Evolutionary conservation across 1,140 invertebrate species (phyloP), one percentile per base, ranked within the genome.

Genomic region (Caenorhabditis tropicalis): DNA sequence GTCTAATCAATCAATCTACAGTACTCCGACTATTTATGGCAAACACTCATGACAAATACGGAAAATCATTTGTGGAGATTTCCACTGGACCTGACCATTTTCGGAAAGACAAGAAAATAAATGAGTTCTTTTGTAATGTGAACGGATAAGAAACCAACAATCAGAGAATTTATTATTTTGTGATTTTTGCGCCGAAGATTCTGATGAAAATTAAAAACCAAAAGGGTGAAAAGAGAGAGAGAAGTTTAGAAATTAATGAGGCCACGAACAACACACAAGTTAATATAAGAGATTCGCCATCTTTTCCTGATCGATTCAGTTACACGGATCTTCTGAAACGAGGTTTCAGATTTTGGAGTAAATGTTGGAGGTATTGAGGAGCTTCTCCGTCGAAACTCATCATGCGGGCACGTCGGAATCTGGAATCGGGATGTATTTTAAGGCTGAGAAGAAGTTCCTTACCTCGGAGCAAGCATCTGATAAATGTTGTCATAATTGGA

Each of bases 91-190:
- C 19, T 16, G 10, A 46, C 10, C 1, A 12, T 46, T 46, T 46
- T 46, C 43, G 43, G 43, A 46, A 46, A 46, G n/a, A 46, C 43
- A 46, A 46, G 10, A 46, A 46, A 12, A 46, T 46, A n/a, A n/a
- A n/a, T n/a, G n/a, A n/a, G n/a, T n/a, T n/a, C n/a, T n/a, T n/a
- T n/a, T n/a, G n/a, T n/a, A n/a, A n/a, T n/a, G n/a, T n/a, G n/a
- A 51, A 12, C n/a, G 49, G 16, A 51, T 0, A 16, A n/a, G n/a
- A n/a, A 24, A 74, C 29, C 65, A 74, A 74, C 65, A 74, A 74
- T 74, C 65, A 74, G 65, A 74, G 65, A 43, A 74, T 74, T 74
- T 74, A 74, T 74, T 74, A n/a, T n/a, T 24, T 46, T 46, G 36
- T 74, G 29, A 24, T 74, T 74, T 65, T 74, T 43, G 65, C 65